phyloP scores from a whole-genome alignment of 1,140 invertebrate genomes.

The Drosophila lacertosa region DNA sequence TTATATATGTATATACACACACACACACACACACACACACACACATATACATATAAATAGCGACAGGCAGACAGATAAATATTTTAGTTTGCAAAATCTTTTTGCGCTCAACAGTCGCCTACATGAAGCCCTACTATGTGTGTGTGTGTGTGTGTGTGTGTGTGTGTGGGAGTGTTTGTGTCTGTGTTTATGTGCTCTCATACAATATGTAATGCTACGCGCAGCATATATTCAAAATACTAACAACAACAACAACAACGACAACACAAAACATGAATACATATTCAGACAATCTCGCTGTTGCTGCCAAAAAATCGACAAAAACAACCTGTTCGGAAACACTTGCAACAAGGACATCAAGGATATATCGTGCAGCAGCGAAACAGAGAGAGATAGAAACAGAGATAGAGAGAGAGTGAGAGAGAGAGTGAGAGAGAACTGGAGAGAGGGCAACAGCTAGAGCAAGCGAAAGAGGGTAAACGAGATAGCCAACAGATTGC shows the following conservation, averaged over 20 bases:
- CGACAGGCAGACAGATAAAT: constrained; percentile 67
- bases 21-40: no score
- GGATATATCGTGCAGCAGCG: constrained; percentile 28
- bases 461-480: constrained; percentile 37
- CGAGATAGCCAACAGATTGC: constrained; percentile 49
- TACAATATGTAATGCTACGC: constrained; percentile 79
- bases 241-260: constrained; percentile 40
- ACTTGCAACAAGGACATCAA: constrained; percentile 82
- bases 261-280: constrained; percentile 67
- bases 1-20: no score
- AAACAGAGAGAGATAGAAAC: constrained; percentile 14
- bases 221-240: constrained; percentile 78
- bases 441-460: constrained; percentile 15
- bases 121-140: constrained; percentile 3
- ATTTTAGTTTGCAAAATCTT: constrained; percentile 71
- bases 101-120: constrained; percentile 67
- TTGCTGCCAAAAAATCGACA: constrained; percentile 82
- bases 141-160: constrained; percentile 15
- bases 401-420: constrained; percentile 22
- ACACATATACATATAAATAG: constrained; percentile 23
- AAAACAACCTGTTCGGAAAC: constrained; percentile 84
- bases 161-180: constrained; percentile 18
- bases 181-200: constrained; percentile 30
- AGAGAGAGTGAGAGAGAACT: constrained; percentile 6
- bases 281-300: constrained; percentile 78